Conservation (phyloP, 2,888 invertebrate species). For the Willowsia nigromaculata region DNA sequence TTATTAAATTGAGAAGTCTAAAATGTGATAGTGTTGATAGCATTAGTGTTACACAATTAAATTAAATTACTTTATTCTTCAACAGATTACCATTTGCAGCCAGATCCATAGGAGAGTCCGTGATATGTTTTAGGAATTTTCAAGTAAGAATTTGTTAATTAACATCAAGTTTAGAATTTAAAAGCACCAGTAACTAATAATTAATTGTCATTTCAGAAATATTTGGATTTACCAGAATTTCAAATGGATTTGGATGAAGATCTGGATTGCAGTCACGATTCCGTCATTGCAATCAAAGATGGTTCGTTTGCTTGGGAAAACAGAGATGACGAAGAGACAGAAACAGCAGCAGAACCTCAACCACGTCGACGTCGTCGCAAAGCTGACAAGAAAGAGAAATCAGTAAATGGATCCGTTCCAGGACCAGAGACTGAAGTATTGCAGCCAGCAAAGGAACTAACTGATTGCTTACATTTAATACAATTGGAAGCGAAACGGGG, state of each 20-base stretch:
- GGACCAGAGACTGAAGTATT: constrained; percentile 28
- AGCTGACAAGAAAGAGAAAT: constrained; percentile 39
- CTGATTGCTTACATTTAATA: constrained; percentile 78
- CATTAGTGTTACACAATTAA: background rate
- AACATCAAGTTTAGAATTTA: background rate
- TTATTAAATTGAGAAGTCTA: background rate
- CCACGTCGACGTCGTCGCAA: constrained; percentile 9
- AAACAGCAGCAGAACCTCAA: constrained; percentile 27
- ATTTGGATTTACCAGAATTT: constrained; percentile 80
- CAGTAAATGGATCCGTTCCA: background rate
- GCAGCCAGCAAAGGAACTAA: constrained; percentile 59
- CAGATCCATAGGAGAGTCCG: constrained; percentile 80
- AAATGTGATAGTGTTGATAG: background rate
- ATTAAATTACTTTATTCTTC: background rate
- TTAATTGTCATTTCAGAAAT: constrained; percentile 77
- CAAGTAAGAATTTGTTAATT: constrained; percentile 78
- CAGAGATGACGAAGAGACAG: constrained; percentile 32
- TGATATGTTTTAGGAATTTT: constrained; percentile 80
- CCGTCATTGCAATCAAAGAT: constrained; percentile 80
- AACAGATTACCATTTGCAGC: constrained; percentile 77
- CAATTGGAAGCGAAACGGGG: constrained; percentile 79
- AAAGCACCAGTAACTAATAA: background rate
- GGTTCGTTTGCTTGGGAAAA: constrained; percentile 81
- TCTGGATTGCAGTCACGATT: constrained; percentile 77
- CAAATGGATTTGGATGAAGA: constrained; percentile 77